Conservation (phyloP, 2,113 vertebrate species). For the Numida meleagris region DNA sequence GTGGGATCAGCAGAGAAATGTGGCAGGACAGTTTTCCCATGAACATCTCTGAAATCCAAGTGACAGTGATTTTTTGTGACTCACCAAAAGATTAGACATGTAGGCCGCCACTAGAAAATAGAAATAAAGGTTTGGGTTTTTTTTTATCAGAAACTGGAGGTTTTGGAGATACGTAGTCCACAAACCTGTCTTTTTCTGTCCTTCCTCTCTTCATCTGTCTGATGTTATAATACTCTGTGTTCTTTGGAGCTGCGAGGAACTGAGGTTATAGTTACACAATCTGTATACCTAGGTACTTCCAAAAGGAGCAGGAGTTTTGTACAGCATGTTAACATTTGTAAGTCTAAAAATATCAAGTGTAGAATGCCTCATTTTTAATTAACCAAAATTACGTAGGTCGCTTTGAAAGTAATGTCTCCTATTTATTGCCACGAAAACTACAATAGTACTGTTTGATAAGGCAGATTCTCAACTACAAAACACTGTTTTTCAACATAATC, state of each 20-base stretch:
- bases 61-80: not conserved
- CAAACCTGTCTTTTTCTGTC: not conserved
- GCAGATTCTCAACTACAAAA: not conserved
- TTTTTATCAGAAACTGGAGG: not conserved
- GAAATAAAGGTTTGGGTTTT: not conserved
- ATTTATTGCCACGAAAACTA: not conserved
- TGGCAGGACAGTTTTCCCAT: not conserved
- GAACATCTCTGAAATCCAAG: not conserved
- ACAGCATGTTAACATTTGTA: not conserved
- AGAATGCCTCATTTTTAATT: not conserved
- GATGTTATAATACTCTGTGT: not conserved
- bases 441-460: not conserved
- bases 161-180: not conserved
- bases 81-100: not conserved
- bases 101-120: not conserved
- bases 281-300: not conserved
- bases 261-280: not conserved
- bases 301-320: not conserved
- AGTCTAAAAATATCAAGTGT: not conserved
- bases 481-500: not conserved
- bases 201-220: not conserved
- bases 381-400: not conserved
- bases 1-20: not conserved
- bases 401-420: not conserved
- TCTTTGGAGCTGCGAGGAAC: not conserved